These are phyloP conservation scores for Nyctibius bracteatus DNA, from an alignment of 2,113 vertebrate species.

Conservation along the genomic window DNA sequence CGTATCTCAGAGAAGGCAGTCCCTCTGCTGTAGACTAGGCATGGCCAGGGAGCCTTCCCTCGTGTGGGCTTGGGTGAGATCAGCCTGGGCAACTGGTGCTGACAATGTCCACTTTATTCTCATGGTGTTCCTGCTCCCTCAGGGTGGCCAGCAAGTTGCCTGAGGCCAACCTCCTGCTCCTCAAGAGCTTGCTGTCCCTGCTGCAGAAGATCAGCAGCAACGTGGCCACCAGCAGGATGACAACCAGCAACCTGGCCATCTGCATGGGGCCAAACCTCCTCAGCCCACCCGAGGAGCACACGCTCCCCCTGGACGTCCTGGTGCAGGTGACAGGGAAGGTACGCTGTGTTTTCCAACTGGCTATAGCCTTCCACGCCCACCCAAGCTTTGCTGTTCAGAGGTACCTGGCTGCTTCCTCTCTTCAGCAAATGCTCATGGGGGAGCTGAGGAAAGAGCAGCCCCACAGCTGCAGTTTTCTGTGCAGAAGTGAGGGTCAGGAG, in stretches of 20 bases:
- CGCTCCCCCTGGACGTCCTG: constrained; percentile 64
- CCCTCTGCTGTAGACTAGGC: too few species aligned
- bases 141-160: constrained; percentile 76
- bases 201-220: constrained; percentile 77
- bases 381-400: background rate
- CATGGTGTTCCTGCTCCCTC: background rate
- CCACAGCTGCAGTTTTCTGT: background rate
- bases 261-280: constrained; percentile 86
- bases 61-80: background rate
- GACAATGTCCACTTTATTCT: too few species aligned
- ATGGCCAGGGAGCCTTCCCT: background rate
- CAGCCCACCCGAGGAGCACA: constrained; percentile 41
- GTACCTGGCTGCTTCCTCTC: background rate
- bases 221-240: constrained; percentile 80
- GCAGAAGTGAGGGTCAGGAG: background rate
- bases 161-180: constrained; percentile 71
- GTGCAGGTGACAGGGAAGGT: constrained; percentile 72
- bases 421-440: fast-evolving
- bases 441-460: background rate
- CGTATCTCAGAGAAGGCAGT: too few species aligned
- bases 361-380: background rate
- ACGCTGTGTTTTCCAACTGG: background rate
- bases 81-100: background rate
- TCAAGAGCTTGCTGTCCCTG: constrained; percentile 77
- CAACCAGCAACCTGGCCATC: constrained; percentile 81